phyloP scores from a whole-genome alignment of 2,797 vertebrate genomes.

The Typhlichthys eigenmanni region DNA sequence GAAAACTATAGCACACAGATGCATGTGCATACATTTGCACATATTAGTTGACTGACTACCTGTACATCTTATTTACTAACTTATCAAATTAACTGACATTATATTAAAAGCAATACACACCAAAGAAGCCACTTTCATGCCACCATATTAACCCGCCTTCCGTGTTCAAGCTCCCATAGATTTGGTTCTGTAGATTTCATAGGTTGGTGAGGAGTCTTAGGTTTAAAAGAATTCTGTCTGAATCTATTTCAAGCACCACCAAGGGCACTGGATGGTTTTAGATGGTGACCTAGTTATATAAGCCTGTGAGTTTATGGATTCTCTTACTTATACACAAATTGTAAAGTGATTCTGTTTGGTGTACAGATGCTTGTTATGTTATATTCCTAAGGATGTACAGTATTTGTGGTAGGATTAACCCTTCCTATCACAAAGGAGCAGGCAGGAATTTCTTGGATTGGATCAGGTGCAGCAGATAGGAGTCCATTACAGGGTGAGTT shows the following conservation, averaged over 20 bases:
- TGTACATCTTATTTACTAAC: neutral
- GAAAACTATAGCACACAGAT: constrained; percentile 1
- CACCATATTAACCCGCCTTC: constrained; percentile 8
- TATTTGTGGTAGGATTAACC: constrained; percentile 38
- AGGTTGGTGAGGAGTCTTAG: constrained; percentile 65
- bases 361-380: constrained; percentile 21
- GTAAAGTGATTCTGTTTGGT: constrained; percentile 20
- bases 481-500: constrained; percentile 68
- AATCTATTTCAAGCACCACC: constrained; percentile 80
- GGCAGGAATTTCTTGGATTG: constrained; percentile 29
- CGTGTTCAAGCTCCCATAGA: constrained; percentile 47
- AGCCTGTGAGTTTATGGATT: constrained; percentile 66
- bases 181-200: constrained; percentile 42
- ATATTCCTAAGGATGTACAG: constrained; percentile 12
- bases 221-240: constrained; percentile 70
- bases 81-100: no score
- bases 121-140: neutral
- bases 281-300: constrained; percentile 79
- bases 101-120: no score
- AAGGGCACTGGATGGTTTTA: constrained; percentile 76
- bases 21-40: constrained; percentile 7
- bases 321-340: constrained; percentile 58
- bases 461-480: constrained; percentile 67
- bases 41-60: neutral
- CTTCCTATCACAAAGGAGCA: constrained; percentile 15